Evolutionary conservation across 2,797 vertebrate genomes (phyloP).

Genomic region (Pseudotriccus pelzelni): DNA sequence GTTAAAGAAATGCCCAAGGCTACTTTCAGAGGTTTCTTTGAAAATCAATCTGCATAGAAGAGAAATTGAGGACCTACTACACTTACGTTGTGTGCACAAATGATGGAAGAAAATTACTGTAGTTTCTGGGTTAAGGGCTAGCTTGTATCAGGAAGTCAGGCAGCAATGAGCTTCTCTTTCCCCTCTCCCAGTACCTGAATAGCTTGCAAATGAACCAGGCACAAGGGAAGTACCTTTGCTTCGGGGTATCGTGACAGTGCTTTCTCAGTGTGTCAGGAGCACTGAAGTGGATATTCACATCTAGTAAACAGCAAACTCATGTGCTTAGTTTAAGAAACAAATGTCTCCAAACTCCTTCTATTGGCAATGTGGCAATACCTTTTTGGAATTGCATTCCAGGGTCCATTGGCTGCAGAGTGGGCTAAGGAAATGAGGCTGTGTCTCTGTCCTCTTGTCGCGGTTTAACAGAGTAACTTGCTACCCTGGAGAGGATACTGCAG

Average conservation of each 20-base stretch:
- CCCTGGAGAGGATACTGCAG: neutral
- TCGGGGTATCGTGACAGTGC: fast-evolving
- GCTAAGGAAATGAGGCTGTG: neutral
- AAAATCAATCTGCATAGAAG: neutral
- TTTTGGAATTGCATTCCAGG: neutral
- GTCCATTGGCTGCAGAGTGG: neutral
- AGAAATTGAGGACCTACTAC: neutral
- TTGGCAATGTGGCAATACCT: neutral
- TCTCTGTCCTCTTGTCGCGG: neutral
- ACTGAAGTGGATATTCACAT: neutral
- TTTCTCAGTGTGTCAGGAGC: neutral
- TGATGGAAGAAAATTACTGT: neutral
- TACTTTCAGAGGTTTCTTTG: neutral
- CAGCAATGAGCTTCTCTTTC: neutral
- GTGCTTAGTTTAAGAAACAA: neutral
- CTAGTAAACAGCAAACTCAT: neutral
- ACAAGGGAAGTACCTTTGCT: neutral
- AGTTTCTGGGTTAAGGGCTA: neutral
- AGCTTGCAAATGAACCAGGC: neutral
- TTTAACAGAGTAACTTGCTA: neutral
- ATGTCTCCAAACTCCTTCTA: neutral
- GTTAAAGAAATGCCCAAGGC: neutral
- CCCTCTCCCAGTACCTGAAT: neutral
- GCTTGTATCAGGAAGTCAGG: neutral
- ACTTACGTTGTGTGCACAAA: neutral